Evolutionary conservation across 2,888 invertebrate species (phyloP).

Genomic region (Bimastos eiseni): DNA sequence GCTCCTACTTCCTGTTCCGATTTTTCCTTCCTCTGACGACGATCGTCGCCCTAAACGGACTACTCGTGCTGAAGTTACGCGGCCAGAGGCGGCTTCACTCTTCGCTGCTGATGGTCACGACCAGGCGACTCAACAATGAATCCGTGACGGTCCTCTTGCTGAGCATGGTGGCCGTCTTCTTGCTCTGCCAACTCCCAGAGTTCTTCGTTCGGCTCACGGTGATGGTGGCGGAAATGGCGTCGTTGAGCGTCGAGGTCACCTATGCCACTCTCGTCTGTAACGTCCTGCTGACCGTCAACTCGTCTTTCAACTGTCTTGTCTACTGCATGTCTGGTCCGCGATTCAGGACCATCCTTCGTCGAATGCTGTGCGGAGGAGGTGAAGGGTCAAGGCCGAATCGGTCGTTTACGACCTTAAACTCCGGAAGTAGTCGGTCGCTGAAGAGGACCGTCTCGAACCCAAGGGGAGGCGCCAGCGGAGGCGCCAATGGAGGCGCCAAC

Average conservation of each 20-base stretch:
- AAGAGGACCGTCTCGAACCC: neutral
- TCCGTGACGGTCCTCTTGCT: constrained; percentile 43
- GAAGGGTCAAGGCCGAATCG: neutral
- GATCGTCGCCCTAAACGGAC: constrained; percentile 42
- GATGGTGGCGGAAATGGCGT: constrained; percentile 25
- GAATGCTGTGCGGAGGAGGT: neutral
- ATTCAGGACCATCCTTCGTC: constrained; percentile 17
- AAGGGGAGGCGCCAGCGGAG: neutral
- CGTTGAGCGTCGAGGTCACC: neutral
- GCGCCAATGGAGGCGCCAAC: no score
- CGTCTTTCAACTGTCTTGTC: constrained; percentile 43
- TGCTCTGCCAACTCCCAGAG: constrained; percentile 41
- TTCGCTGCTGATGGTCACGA: constrained; percentile 36
- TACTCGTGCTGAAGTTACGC: constrained; percentile 37
- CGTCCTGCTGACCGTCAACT: constrained; percentile 43
- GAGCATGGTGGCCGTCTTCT: constrained; percentile 42
- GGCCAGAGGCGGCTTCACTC: constrained; percentile 33
- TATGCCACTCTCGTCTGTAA: constrained; percentile 39
- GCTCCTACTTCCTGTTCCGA: constrained; percentile 42
- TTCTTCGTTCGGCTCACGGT: constrained; percentile 35
- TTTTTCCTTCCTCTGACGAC: constrained; percentile 41
- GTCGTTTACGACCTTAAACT: neutral
- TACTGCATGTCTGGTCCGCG: constrained; percentile 35
- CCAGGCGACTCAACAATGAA: constrained; percentile 33
- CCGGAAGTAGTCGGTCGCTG: neutral